These are phyloP conservation scores for Mus musculus DNA, from an alignment of 2,113 vertebrate species.

Conservation along the genomic window GRCm39 chr16:39563501-39564000, in stretches of 20 bases:
- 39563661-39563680: neutral
- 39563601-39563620: too few relatives aligned
- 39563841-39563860: neutral
- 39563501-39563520: too few relatives aligned
- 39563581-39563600: neutral
- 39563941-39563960: neutral
- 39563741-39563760: neutral
- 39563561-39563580: too few relatives aligned
- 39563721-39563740: neutral
- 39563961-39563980: neutral
- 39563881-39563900: too few relatives aligned
- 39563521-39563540: too few relatives aligned
- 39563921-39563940: neutral
- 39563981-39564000: neutral
- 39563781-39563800: neutral
- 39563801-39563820: neutral
- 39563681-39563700: neutral
- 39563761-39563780: neutral
- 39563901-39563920: neutral
- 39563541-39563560: too few relatives aligned
- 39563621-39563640: neutral
- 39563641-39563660: neutral
- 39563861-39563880: constrained; percentile 10
- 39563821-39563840: neutral
- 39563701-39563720: neutral